Evolutionary conservation across 2,113 vertebrate species (phyloP), one percentile per base, ranked within the genome.

Genomic region (Meriones unguiculatus): DNA sequence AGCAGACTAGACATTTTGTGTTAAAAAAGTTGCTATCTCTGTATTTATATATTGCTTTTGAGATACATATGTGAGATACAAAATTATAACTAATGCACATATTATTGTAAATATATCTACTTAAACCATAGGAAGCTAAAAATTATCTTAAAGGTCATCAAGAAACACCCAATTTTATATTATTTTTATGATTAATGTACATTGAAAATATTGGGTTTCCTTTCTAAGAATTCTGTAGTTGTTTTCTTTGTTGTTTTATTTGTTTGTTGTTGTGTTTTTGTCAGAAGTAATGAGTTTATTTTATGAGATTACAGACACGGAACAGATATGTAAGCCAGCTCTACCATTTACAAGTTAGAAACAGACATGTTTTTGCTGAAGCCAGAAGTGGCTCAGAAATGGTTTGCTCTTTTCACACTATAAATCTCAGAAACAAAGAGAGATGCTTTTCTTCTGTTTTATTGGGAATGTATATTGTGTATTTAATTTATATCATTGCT

Each of bases 401-500:
- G 9, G 35, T 87, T 86, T 93, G 93, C 20, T n/a, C 87, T 92
- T 97, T 92, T 14, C 18, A 91, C 54, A 77, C n/a, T 78, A 78
- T 25, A 94, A 86, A 93, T 93, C 76, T 89, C 77, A 54, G 54
- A 30, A 81, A 95, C 35, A 89, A 94, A 96, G 30, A 59, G 67
- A 59, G 86, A 65, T 90, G 77, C 35, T 76, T 97, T 92, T 90
- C 50, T 38, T 92, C 92, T 91, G 46, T 65, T 97, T 97, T 93
- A 87, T 91, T 96, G 38, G 57, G 81, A 95, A 84, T 24, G 59
- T 93, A 93, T 17, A 57, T 82, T 85, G 13, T 67, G 18, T 93
- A n/a, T 95, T 97, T 96, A 54, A 93, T 97, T 97, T 94, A 95
- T 82, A 97, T 95, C 87, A 84, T 95, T 96, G 69, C 57, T 95